phyloP scores from a whole-genome alignment of 2,888 invertebrate species.

The Clistopyga incitator region DNA sequence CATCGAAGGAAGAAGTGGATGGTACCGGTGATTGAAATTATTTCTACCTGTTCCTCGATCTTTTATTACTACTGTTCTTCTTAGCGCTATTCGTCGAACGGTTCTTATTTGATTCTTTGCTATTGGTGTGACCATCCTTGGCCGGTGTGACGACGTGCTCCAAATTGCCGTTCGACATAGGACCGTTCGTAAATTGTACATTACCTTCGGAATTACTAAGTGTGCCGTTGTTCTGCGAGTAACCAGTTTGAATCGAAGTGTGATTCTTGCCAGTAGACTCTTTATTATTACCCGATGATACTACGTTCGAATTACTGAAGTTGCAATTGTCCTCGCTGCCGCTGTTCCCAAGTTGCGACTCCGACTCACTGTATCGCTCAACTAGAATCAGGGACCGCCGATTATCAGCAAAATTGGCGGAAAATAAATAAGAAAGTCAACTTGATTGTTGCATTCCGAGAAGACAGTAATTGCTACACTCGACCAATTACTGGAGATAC shows the following conservation, averaged over 20 bases:
- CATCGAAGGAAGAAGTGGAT: slow-evolving; percentile 53
- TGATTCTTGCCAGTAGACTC: slow-evolving; percentile 82
- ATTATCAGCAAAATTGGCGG: slow-evolving; percentile 72
- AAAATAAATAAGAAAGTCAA: slow-evolving; percentile 10
- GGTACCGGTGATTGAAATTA: slow-evolving; percentile 33
- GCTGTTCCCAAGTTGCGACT: slow-evolving; percentile 90
- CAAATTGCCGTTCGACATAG: slow-evolving; percentile 85
- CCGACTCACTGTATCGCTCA: slow-evolving; percentile 94
- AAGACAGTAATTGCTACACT: not conserved
- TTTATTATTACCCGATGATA: slow-evolving; percentile 81
- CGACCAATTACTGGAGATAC: not conserved
- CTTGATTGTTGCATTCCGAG: slow-evolving; percentile 11
- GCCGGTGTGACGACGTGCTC: slow-evolving; percentile 89
- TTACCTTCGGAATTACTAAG: slow-evolving; percentile 78
- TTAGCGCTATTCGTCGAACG: slow-evolving; percentile 87
- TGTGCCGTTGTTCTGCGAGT: slow-evolving; percentile 81
- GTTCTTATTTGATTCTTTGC: slow-evolving; percentile 84
- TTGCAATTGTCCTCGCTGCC: slow-evolving; percentile 85
- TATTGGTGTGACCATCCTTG: slow-evolving; percentile 81
- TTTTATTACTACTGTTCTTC: slow-evolving; percentile 91
- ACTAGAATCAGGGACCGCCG: slow-evolving; percentile 84
- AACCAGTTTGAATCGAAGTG: slow-evolving; percentile 78
- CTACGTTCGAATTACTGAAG: slow-evolving; percentile 80
- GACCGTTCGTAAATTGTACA: slow-evolving; percentile 80
- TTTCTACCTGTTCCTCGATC: slow-evolving; percentile 92